These are phyloP conservation scores for Dioctria rufipes DNA, from an alignment of 2,888 invertebrate species.

Conservation along the genomic window DNA sequence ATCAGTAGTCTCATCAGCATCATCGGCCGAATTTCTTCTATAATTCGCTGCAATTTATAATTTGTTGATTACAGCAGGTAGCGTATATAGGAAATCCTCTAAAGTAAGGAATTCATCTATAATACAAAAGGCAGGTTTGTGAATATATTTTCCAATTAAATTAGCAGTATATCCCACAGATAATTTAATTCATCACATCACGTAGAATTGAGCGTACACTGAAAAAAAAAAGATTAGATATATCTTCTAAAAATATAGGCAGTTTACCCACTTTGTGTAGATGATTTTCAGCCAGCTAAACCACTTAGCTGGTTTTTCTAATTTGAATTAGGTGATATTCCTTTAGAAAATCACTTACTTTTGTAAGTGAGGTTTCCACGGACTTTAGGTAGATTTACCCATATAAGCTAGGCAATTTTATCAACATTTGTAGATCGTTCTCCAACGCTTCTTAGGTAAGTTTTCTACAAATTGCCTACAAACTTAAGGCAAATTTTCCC, in stretches of 20 bases:
- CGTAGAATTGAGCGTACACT: not conserved
- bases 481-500: not conserved
- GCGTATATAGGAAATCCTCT: no score
- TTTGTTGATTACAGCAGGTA: no score
- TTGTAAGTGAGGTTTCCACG: not conserved
- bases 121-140: no score
- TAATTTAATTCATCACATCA: no score
- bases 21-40: no score
- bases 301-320: not conserved
- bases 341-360: not conserved
- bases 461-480: not conserved
- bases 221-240: slow-evolving; percentile 12
- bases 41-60: no score
- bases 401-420: not conserved
- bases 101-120: no score
- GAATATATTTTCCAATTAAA: no score
- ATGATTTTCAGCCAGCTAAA: slow-evolving; percentile 19
- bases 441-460: not conserved
- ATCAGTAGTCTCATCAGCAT: no score
- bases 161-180: no score
- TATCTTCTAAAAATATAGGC: slow-evolving; percentile 1
- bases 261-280: not conserved
- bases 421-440: not conserved
- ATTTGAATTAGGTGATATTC: not conserved
- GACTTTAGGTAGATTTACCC: not conserved